Base-by-base conservation (phyloP, 2,888 invertebrate species). In the Orchesella flavescens region DNA sequence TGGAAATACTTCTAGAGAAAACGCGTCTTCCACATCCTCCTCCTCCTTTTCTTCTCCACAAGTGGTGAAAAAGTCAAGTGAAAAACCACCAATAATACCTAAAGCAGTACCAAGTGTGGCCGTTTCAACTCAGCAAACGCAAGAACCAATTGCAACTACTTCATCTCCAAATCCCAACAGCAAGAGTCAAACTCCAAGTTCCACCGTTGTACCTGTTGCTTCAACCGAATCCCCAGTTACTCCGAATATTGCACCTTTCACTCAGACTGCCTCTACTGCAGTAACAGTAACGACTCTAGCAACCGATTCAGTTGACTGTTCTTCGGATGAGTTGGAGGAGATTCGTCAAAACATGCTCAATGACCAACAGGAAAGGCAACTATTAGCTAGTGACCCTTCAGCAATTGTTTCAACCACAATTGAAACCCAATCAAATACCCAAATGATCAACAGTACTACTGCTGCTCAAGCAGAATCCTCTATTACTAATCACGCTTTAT, bases 271-370 rank as follows among this genome's bases (percentile, higher is more conserved):
- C 43, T 24, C 17, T 43, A 43, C 1, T n/a, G n/a, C 23, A 5
- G 23, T 0, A 17, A 17, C 23, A 21, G 23, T 15, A 69, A 23
- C 13, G n/a, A 5, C 24, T 21, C 23, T 55, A 12, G 34, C 71
- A 55, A 24, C 44, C 21, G 57, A 53, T 17, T 53, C 15, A 2
- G 17, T 34, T 34, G 34, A 34, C 3, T 34, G 19, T 68, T 49
- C 21, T 49, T 44, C 59, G 13, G 75, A 63, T 59, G 24, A 59
- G 13, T 19, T 83, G 71, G 87, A 87, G n/a, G 88, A 88, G 85
- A 85, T 85, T 53, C 82, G 84, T 63, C 88, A 88, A 78, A 88
- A 88, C 68, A 66, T 87, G 15, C 55, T 85, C n/a, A 88, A 88
- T 76, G 87, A 86, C 44, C 63, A 81, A 34, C 85, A 86, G 23